Conservation (phyloP, 2,888 invertebrate genomes). For the Athalia circularis region DNA sequence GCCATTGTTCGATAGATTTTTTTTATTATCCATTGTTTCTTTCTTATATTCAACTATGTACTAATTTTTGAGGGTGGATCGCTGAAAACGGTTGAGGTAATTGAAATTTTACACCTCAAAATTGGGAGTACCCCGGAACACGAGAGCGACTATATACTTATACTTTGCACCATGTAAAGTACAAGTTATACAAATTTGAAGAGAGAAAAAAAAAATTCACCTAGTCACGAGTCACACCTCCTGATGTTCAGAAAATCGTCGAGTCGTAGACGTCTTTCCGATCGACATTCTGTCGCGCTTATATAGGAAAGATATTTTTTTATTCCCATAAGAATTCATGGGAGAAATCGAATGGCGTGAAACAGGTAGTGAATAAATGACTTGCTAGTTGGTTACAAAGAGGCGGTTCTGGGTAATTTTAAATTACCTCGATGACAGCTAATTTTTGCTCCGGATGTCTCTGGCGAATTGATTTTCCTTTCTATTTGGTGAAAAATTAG, state of each 20-base stretch:
- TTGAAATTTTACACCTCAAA: constrained; percentile 65
- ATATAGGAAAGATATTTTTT: too few relatives aligned
- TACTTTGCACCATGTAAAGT: too few relatives aligned
- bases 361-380: not conserved
- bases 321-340: not conserved
- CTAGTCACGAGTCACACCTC: too few relatives aligned
- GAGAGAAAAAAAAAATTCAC: too few relatives aligned
- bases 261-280: too few relatives aligned
- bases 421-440: not conserved
- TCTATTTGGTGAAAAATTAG: too few relatives aligned
- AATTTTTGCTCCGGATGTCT: too few relatives aligned
- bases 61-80: constrained; percentile 60
- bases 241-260: too few relatives aligned
- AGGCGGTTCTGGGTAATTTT: constrained; percentile 39
- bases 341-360: not conserved
- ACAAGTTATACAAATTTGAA: too few relatives aligned
- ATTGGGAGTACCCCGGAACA: constrained; percentile 39
- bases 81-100: constrained; percentile 62
- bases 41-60: constrained; percentile 44
- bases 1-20: constrained; percentile 36
- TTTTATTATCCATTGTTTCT: constrained; percentile 33
- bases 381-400: constrained; percentile 2
- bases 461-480: too few relatives aligned
- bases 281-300: too few relatives aligned
- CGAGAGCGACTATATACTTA: constrained; percentile 11